Conservation (phyloP, 2,888 invertebrate genomes). For the Calameuta filiformis region DNA sequence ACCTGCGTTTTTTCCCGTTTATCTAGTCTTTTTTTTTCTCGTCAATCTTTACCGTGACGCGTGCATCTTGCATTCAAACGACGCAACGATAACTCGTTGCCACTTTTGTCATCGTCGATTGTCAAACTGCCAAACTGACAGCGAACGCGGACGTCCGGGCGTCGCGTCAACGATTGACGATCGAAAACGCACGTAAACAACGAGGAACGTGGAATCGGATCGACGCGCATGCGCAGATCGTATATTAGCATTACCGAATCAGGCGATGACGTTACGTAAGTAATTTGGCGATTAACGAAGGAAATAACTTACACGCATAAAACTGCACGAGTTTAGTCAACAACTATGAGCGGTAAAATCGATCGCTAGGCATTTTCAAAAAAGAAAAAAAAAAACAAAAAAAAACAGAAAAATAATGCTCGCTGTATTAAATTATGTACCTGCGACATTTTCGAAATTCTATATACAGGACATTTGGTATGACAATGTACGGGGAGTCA, state of each 20-base stretch:
- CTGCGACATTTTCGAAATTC: conserved; percentile 2
- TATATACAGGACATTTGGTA: background rate
- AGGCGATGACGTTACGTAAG: too few species aligned
- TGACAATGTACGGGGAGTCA: background rate
- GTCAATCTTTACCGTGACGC: background rate
- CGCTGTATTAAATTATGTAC: conserved; percentile 28
- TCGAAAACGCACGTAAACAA: too few species aligned
- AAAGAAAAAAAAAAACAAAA: too few species aligned
- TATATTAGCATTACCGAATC: too few species aligned
- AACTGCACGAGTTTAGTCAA: conserved; percentile 40
- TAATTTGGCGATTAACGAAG: too few species aligned
- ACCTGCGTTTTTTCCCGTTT: background rate
- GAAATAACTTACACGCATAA: conserved; percentile 32
- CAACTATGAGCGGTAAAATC: conserved; percentile 61
- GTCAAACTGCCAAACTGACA: too few species aligned
- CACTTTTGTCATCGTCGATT: background rate
- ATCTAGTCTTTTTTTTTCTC: background rate
- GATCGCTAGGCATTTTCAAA: conserved; percentile 50
- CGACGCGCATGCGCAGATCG: too few species aligned
- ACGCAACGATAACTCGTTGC: background rate
- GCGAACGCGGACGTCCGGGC: too few species aligned
- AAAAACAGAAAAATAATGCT: conserved; percentile 25
- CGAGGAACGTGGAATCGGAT: too few species aligned
- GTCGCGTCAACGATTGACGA: too few species aligned
- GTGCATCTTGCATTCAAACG: background rate